Percentiles rank a stretch among this genome's conserved stretches.
Evolutionary conservation across 53 echinoderm and acorn worm species (phyloP).

Genomic region (Echinometra lucunter): DNA sequence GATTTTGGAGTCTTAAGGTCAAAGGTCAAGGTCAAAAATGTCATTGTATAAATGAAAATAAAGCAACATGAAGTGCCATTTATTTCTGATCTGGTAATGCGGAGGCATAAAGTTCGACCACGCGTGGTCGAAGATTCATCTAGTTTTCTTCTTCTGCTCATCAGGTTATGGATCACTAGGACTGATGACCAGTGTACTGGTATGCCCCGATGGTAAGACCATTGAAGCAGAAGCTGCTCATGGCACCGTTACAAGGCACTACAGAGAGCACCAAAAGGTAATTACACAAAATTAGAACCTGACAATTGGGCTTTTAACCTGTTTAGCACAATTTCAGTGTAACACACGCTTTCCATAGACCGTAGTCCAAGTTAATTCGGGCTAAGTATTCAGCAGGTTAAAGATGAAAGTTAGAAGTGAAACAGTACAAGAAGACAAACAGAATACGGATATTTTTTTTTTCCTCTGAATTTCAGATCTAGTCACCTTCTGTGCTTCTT

Average conservation of each 20-base stretch:
- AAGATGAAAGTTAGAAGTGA: background rate
- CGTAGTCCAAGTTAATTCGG: too few species aligned
- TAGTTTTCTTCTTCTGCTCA: background rate
- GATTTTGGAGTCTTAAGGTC: too few species aligned
- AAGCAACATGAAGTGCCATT: too few species aligned
- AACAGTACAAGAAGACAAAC: background rate
- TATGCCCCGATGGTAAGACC: conserved; percentile 99
- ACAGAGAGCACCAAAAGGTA: conserved; percentile 99
- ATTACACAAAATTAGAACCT: background rate
- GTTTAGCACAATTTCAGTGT: too few species aligned
- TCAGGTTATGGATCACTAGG: conserved; percentile 97
- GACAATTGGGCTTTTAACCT: background rate
- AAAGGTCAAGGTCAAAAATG: too few species aligned
- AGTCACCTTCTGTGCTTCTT: background rate
- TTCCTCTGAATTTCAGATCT: background rate
- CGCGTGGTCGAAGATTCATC: too few species aligned
- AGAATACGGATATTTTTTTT: background rate
- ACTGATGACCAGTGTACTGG: conserved; percentile 97
- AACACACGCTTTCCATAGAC: too few species aligned
- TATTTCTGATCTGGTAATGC: too few species aligned
- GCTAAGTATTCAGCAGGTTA: too few species aligned
- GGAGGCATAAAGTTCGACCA: too few species aligned
- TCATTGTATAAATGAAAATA: too few species aligned
- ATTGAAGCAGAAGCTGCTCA: conserved; percentile 98
- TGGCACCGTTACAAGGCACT: conserved; percentile 98